Evolutionary conservation across 2,888 invertebrate genomes (phyloP).

Genomic region (Galerucella pusilla): DNA sequence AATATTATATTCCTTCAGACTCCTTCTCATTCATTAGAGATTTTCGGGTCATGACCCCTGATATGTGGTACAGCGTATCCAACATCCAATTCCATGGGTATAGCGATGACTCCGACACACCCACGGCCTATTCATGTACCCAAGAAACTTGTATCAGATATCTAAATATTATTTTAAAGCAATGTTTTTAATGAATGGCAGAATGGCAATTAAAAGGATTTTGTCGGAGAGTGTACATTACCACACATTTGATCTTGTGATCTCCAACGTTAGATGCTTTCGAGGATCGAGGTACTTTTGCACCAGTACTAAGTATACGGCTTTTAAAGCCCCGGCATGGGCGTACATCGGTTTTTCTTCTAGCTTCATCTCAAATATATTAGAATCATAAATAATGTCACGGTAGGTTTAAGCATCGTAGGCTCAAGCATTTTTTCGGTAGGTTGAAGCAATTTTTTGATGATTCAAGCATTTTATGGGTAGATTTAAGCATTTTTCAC

Average conservation of each 20-base stretch:
- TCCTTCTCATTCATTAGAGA: conserved; percentile 49
- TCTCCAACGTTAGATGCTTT: conserved; percentile 7
- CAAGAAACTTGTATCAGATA: conserved; percentile 31
- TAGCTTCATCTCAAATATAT: background rate
- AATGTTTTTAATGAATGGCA: conserved; percentile 34
- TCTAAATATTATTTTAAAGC: conserved; percentile 37
- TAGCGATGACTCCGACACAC: conserved; percentile 31
- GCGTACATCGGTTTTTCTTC: background rate
- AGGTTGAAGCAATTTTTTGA: too few species aligned
- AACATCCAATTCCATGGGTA: conserved; percentile 33
- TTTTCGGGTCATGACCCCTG: conserved; percentile 49
- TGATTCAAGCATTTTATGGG: too few species aligned
- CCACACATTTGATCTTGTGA: conserved; percentile 24
- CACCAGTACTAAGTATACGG: background rate
- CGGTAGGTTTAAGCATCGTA: too few species aligned
- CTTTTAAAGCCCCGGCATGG: background rate
- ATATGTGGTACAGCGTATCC: conserved; percentile 53
- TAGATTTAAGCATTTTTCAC: too few species aligned
- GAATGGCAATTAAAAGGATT: conserved; percentile 33
- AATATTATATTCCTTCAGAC: conserved; percentile 36
- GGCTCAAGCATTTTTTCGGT: too few species aligned
- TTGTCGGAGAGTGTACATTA: conserved; percentile 21
- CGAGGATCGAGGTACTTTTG: background rate
- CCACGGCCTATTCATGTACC: conserved; percentile 32
- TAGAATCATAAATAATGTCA: too few species aligned